phyloP scores from a whole-genome alignment of 2,113 vertebrate species.

The Oriolus oriolus region DNA sequence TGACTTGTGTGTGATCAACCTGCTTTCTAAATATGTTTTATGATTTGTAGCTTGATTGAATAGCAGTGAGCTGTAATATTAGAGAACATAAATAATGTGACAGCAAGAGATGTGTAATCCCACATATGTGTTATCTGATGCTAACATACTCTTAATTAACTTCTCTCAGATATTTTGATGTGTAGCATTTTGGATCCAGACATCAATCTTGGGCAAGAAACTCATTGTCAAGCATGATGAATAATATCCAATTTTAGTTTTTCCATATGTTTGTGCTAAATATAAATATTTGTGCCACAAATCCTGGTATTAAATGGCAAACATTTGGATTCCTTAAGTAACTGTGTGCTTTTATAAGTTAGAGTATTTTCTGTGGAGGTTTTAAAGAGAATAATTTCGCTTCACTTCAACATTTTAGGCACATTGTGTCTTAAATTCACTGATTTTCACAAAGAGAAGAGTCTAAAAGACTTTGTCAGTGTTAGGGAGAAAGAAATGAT shows the following conservation, averaged over 20 bases:
- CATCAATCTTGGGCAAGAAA: background rate
- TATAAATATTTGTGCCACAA: background rate
- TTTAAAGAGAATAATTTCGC: background rate
- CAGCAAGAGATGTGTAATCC: constrained; percentile 20
- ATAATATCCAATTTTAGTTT: constrained; percentile 21
- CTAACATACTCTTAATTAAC: constrained; percentile 15
- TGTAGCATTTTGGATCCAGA: background rate
- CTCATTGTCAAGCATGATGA: background rate
- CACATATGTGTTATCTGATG: constrained; percentile 18
- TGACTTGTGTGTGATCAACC: constrained; percentile 40
- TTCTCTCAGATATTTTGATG: background rate
- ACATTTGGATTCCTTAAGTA: background rate
- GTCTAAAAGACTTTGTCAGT: background rate
- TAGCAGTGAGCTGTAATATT: constrained; percentile 24
- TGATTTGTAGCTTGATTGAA: constrained; percentile 45
- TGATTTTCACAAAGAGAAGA: background rate
- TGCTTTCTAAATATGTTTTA: constrained; percentile 51
- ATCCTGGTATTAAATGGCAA: background rate
- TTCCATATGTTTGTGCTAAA: constrained; percentile 4
- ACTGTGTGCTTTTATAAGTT: background rate
- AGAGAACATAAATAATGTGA: constrained; percentile 38
- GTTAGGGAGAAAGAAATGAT: background rate
- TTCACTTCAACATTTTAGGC: background rate
- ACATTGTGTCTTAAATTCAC: accelerated
- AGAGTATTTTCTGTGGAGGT: background rate